Conservation (phyloP, 2,113 vertebrate genomes). For the Chunga burmeisteri region DNA sequence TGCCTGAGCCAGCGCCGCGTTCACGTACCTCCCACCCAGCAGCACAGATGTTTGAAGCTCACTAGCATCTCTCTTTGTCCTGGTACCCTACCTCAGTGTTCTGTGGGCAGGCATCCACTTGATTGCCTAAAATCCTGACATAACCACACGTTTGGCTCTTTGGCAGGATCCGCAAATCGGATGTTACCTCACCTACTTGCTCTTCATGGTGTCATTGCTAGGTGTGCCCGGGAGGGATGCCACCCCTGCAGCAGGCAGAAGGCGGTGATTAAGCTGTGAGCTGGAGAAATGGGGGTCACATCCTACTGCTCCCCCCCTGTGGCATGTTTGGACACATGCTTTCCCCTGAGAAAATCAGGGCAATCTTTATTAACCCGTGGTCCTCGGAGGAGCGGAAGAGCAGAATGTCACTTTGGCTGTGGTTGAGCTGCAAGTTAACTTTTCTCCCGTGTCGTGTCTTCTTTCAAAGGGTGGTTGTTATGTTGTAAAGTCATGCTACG, state of each 20-base stretch:
- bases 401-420: background rate
- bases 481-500: background rate
- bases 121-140: background rate
- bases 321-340: background rate
- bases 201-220: background rate
- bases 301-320: background rate
- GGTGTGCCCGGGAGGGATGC: background rate
- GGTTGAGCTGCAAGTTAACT: background rate
- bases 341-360: background rate
- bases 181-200: background rate
- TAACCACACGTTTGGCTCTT: background rate
- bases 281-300: background rate
- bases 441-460: background rate
- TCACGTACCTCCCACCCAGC: background rate
- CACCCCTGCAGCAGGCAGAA: background rate
- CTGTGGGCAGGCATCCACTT: background rate
- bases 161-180: background rate
- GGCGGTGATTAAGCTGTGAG: background rate
- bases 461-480: background rate
- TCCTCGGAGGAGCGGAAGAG: background rate
- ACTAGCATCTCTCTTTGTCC: background rate
- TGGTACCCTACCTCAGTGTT: background rate
- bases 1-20: background rate
- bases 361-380: background rate
- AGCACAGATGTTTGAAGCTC: background rate